A percentile compares a stretch with the other conserved stretches of the same genome.
Evolutionary conservation across 1,140 invertebrate species (phyloP).

Genomic region (Drosophila setifemur): DNA sequence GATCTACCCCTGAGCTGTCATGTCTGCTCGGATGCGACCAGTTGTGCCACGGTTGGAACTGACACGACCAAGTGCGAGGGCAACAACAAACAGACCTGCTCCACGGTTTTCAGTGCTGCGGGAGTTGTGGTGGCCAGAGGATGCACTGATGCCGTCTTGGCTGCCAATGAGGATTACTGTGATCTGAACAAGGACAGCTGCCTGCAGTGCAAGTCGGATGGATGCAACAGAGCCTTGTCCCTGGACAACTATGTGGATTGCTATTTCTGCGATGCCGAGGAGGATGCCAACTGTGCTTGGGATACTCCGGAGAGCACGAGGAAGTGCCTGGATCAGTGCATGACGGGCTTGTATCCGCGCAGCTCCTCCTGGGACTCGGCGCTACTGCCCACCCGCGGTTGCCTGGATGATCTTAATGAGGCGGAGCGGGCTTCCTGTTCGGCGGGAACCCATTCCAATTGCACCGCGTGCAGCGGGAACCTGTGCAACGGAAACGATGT

Average conservation of each 20-base stretch:
- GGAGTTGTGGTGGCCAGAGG: conserved; percentile 56
- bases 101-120: conserved; percentile 50
- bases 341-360: conserved; percentile 70
- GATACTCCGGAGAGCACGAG: conserved; percentile 37
- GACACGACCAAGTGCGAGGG: conserved; percentile 41
- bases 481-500: conserved; percentile 53
- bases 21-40: conserved; percentile 28
- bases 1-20: conserved; percentile 62
- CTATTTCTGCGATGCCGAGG: conserved; percentile 65
- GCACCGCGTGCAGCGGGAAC: conserved; percentile 43
- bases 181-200: conserved; percentile 49
- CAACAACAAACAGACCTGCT: conserved; percentile 69
- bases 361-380: conserved; percentile 59
- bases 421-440: conserved; percentile 48
- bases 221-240: conserved; percentile 55
- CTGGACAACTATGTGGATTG: conserved; percentile 56
- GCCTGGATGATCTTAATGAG: conserved; percentile 67
- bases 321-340: conserved; percentile 64
- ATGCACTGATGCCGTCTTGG: conserved; percentile 58
- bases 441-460: conserved; percentile 39
- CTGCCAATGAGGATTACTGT: conserved; percentile 47
- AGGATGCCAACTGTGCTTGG: conserved; percentile 36
- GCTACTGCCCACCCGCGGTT: conserved; percentile 60
- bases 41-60: conserved; percentile 13
- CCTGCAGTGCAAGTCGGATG: conserved; percentile 70